A percentile compares a stretch with the other conserved stretches of the same genome.
phyloP scores from a whole-genome alignment of 1,140 invertebrate genomes.

The Propsilocerus akamusi region DNA sequence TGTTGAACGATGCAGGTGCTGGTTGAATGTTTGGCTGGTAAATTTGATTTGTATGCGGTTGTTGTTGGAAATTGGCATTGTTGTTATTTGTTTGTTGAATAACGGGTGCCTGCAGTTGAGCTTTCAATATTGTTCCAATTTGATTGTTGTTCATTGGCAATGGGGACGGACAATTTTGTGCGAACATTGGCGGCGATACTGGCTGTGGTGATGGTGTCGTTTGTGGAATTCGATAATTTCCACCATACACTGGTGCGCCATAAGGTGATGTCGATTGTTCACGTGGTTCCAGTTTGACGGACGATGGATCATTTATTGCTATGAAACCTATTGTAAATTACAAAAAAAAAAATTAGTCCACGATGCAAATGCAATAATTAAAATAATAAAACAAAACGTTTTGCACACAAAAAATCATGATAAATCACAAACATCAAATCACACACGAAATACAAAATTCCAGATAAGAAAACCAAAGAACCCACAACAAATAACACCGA shows the following conservation, averaged over 20 bases:
- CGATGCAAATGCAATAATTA: not conserved
- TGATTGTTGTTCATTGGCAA: constrained; percentile 7
- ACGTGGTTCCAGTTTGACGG: constrained; percentile 20
- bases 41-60: constrained; percentile 20
- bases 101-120: too few relatives aligned
- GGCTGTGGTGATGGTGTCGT: constrained; percentile 10
- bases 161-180: constrained; percentile 7
- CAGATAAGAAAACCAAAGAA: too few relatives aligned
- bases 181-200: not conserved
- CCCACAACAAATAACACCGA: too few relatives aligned
- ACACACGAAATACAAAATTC: too few relatives aligned
- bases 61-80: constrained; percentile 12
- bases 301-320: constrained; percentile 5
- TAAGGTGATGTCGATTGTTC: constrained; percentile 13
- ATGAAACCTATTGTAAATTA: not conserved
- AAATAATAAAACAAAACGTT: too few relatives aligned
- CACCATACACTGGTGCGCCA: constrained; percentile 8
- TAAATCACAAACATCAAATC: too few relatives aligned
- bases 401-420: too few relatives aligned
- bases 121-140: too few relatives aligned
- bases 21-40: constrained; percentile 18
- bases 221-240: constrained; percentile 9
- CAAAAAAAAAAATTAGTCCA: not conserved
- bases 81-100: not conserved
- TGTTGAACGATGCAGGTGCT: constrained; percentile 10